Evolutionary conservation across 2,113 vertebrate species (phyloP).

Genomic region (Columbina picui): DNA sequence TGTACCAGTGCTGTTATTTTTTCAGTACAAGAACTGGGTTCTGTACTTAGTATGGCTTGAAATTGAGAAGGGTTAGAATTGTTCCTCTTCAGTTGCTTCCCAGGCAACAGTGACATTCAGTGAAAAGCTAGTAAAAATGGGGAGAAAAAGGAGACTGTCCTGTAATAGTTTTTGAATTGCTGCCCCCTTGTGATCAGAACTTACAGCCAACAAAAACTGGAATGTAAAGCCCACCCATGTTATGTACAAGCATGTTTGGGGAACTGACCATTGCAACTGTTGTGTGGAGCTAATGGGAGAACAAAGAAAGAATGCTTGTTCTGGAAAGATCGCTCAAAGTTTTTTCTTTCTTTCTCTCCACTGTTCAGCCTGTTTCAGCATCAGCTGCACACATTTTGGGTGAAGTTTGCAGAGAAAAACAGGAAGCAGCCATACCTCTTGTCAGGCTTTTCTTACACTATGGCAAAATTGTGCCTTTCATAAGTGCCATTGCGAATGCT

Average conservation of each 20-base stretch:
- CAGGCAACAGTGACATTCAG: background rate
- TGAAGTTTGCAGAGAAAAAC: constrained; percentile 96
- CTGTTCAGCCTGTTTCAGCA: constrained; percentile 89
- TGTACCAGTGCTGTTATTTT: background rate
- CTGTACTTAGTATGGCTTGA: background rate
- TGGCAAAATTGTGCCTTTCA: constrained; percentile 95
- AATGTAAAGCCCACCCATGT: background rate
- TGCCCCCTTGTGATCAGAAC: constrained; percentile 48
- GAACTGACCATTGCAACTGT: background rate
- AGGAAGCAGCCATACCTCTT: constrained; percentile 94
- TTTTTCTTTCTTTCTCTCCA: background rate
- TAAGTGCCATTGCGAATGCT: constrained; percentile 92
- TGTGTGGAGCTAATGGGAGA: background rate
- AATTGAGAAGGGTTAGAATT: background rate
- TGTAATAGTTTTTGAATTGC: constrained; percentile 25
- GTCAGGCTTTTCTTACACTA: constrained; percentile 95
- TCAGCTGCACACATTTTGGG: constrained; percentile 93
- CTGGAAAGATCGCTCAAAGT: background rate
- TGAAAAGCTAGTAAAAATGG: constrained; percentile 1
- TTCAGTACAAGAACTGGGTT: background rate
- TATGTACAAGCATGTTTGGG: background rate
- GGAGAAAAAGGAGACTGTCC: background rate
- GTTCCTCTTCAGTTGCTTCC: background rate
- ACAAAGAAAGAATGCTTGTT: background rate
- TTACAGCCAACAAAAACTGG: background rate